These are phyloP conservation scores for Cantharis rustica DNA, from an alignment of 2,888 invertebrate genomes.

Conservation along the genomic window DNA sequence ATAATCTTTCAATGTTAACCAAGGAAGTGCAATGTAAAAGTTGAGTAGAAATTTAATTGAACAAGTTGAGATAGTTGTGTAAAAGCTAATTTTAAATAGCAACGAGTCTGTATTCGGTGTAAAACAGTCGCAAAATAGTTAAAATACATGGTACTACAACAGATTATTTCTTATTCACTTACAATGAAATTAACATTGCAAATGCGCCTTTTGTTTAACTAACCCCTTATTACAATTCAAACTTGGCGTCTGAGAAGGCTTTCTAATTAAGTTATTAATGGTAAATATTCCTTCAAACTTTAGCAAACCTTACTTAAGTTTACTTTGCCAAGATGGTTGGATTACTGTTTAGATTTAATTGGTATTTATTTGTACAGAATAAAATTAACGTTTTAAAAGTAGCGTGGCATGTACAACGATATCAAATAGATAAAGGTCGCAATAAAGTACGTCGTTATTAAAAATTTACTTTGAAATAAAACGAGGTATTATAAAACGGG, in stretches of 20 bases:
- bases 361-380: not conserved
- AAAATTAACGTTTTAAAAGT: not conserved
- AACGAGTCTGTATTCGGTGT: not conserved
- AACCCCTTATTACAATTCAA: slow-evolving; percentile 24
- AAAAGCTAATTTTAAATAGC: not conserved
- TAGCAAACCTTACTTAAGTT: slow-evolving; percentile 10
- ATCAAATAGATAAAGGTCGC: not conserved
- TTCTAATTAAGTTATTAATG: slow-evolving; percentile 25
- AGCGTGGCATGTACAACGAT: not conserved
- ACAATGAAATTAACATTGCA: slow-evolving; percentile 20
- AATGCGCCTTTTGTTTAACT: slow-evolving; percentile 19
- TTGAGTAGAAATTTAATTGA: not conserved
- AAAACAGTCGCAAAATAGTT: not conserved
- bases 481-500: slow-evolving; percentile 7
- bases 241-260: slow-evolving; percentile 16
- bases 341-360: not conserved
- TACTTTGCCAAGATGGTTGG: slow-evolving; percentile 3
- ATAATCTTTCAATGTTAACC: not conserved
- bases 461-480: slow-evolving; percentile 11
- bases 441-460: slow-evolving; percentile 10
- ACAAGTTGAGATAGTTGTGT: not conserved
- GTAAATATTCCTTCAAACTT: slow-evolving; percentile 15
- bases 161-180: slow-evolving; percentile 2
- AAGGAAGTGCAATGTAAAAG: not conserved
- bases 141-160: not conserved